Percentiles rank a stretch among this genome's conserved stretches.
phyloP scores from a whole-genome alignment of 2,888 invertebrate genomes.

The Choristoneura rosaceana region DNA sequence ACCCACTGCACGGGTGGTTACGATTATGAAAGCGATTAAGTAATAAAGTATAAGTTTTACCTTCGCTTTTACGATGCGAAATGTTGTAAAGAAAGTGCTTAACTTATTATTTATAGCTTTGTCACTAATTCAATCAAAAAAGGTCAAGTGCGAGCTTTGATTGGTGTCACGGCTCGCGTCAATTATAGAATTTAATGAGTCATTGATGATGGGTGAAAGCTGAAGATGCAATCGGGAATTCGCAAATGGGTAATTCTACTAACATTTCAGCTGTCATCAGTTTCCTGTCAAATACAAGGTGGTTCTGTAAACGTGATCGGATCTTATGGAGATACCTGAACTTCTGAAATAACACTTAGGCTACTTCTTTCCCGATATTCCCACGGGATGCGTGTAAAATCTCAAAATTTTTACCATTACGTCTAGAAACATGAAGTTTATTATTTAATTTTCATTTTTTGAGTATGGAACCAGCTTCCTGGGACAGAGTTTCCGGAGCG shows the following conservation, averaged over 20 bases:
- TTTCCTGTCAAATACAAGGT: too few species aligned
- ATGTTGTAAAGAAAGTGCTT: constrained; percentile 37
- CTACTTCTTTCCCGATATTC: too few species aligned
- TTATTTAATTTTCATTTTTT: too few species aligned
- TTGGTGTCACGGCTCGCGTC: constrained; percentile 69
- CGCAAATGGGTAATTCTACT: constrained; percentile 31
- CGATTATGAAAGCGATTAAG: constrained; percentile 14
- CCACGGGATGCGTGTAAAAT: too few species aligned
- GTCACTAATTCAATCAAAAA: constrained; percentile 68
- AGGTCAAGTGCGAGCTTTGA: constrained; percentile 68
- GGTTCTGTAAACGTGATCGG: too few species aligned
- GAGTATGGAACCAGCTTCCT: too few species aligned
- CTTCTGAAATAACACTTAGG: too few species aligned
- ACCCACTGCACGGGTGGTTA: not conserved
- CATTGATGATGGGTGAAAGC: constrained; percentile 74
- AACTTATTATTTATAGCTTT: constrained; percentile 54
- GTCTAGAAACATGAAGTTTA: too few species aligned
- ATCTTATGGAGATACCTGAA: too few species aligned
- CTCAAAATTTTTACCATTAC: too few species aligned
- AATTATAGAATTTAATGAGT: constrained; percentile 79
- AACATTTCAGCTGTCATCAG: too few species aligned
- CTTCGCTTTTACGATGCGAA: constrained; percentile 25
- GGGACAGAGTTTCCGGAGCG: too few species aligned
- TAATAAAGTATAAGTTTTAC: constrained; percentile 6
- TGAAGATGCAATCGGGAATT: constrained; percentile 67